Conservation (phyloP, 1,140 invertebrate species). For the Drosophila oshimai region DNA sequence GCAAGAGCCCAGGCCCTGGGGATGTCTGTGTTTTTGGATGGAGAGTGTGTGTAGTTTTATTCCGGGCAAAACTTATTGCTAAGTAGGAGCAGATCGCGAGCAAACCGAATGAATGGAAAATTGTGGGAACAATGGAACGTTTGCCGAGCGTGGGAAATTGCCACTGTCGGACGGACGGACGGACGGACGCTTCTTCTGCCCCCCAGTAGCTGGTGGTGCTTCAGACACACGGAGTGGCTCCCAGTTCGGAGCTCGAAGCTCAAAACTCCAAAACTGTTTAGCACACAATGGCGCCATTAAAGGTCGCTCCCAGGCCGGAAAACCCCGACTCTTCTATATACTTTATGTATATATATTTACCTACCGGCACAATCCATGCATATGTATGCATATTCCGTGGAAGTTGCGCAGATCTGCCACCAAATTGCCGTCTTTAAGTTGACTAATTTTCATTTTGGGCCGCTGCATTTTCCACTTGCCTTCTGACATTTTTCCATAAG, state of each 20-base stretch:
- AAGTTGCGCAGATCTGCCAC: constrained; percentile 19
- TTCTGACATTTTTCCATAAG: constrained; percentile 24
- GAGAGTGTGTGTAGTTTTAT: constrained; percentile 23
- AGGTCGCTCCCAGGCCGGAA: constrained; percentile 49
- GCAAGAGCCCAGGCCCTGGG: background rate
- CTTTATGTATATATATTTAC: background rate
- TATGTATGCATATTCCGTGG: constrained; percentile 6
- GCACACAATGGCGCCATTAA: constrained; percentile 78
- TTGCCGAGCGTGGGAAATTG: constrained; percentile 65
- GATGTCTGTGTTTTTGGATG: background rate
- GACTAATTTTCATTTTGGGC: constrained; percentile 64
- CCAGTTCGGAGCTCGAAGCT: background rate
- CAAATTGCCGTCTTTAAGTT: constrained; percentile 65
- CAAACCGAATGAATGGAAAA: constrained; percentile 78
- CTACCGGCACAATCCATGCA: background rate
- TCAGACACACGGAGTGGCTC: constrained; percentile 21
- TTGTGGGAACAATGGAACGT: constrained; percentile 71
- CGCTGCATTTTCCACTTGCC: constrained; percentile 38
- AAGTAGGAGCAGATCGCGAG: constrained; percentile 74
- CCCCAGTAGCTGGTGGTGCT: constrained; percentile 40
- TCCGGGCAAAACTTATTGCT: constrained; percentile 69
- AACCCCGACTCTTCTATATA: background rate
- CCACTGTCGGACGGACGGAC: constrained; percentile 49
- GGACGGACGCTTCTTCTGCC: constrained; percentile 13
- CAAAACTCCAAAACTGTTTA: constrained; percentile 53